phyloP scores from a whole-genome alignment of 2,797 vertebrate genomes.

The Scyliorhinus canicula region DNA sequence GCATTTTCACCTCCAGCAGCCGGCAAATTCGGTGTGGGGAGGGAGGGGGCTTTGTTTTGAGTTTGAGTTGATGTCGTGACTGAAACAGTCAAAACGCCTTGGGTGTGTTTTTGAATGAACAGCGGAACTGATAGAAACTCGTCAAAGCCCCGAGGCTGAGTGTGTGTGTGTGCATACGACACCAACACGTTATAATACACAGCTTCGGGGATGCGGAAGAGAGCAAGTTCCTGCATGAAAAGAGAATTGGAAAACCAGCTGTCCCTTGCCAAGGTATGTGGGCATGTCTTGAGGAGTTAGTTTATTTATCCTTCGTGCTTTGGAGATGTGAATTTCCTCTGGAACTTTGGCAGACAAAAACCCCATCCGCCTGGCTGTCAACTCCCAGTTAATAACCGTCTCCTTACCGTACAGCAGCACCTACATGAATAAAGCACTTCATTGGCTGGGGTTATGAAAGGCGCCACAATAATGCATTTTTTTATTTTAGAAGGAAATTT shows the following conservation, averaged over 20 bases:
- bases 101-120: background rate
- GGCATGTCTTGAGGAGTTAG: background rate
- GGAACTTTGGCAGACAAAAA: background rate
- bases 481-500: background rate
- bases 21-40: background rate
- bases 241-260: constrained; percentile 1
- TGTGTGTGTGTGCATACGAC: background rate
- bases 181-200: background rate
- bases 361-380: background rate
- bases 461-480: background rate
- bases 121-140: background rate
- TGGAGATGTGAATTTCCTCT: background rate
- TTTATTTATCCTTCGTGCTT: constrained; percentile 19
- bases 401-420: background rate
- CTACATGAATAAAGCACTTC: background rate
- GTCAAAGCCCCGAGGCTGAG: background rate
- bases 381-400: background rate
- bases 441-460: background rate
- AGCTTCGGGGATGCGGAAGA: constrained; percentile 12
- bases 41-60: background rate
- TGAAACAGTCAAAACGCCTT: background rate
- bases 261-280: constrained; percentile 29
- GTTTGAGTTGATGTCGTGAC: background rate
- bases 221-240: constrained; percentile 19
- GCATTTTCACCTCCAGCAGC: background rate